phyloP scores from a whole-genome alignment of 2,888 invertebrate species.

The Drosophila multiciliata region DNA sequence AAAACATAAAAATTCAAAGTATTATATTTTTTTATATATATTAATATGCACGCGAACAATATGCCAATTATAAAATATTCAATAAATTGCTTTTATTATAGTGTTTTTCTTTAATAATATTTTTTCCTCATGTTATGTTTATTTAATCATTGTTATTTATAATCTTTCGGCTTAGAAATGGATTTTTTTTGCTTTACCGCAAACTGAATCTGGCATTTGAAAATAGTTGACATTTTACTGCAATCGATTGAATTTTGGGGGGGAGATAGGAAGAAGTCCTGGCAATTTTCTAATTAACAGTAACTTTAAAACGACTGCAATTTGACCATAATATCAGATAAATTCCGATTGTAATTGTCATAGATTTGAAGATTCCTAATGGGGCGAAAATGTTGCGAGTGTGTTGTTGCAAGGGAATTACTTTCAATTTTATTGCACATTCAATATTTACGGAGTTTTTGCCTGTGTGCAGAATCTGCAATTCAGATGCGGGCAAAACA shows the following conservation, averaged over 20 bases:
- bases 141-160: neutral
- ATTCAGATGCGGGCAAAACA: conserved; percentile 32
- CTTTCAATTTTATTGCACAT: conserved; percentile 68
- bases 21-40: neutral
- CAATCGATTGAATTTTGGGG: conserved; percentile 4
- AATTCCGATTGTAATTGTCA: conserved; percentile 71
- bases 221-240: conserved; percentile 12
- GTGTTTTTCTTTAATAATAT: neutral
- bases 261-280: neutral
- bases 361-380: conserved; percentile 47
- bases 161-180: neutral
- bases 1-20: neutral
- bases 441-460: conserved; percentile 61
- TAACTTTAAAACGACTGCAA: conserved; percentile 55
- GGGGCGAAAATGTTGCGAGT: conserved; percentile 12
- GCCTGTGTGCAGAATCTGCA: conserved; percentile 17
- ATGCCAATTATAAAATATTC: neutral
- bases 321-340: conserved; percentile 50
- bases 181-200: neutral
- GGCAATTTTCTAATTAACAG: conserved; percentile 74
- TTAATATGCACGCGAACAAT: neutral
- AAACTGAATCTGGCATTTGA: neutral
- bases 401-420: conserved; percentile 49
- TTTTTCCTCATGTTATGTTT: neutral
- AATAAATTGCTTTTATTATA: neutral